phyloP scores from a whole-genome alignment of 2,113 vertebrate genomes.

The Ameiurus melas region DNA sequence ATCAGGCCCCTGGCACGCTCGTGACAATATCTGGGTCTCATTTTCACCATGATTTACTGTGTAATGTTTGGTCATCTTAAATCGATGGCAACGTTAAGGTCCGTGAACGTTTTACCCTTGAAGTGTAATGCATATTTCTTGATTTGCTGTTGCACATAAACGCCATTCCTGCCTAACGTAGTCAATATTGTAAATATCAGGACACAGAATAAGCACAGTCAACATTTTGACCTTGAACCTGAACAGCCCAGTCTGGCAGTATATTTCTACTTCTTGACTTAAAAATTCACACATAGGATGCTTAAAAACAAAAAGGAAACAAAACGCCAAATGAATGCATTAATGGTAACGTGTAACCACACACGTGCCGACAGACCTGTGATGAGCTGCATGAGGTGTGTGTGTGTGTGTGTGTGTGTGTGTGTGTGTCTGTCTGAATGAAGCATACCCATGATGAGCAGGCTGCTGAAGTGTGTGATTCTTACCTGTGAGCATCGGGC shows the following conservation, averaged over 20 bases:
- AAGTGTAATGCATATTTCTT: neutral
- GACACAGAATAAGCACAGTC: neutral
- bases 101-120: neutral
- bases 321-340: neutral
- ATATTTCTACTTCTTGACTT: neutral
- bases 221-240: neutral
- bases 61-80: constrained; percentile 50
- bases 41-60: constrained; percentile 28
- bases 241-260: neutral
- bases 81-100: constrained; percentile 38
- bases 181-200: neutral
- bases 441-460: neutral
- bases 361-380: neutral
- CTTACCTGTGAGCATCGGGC: constrained; percentile 69
- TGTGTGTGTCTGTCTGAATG: neutral
- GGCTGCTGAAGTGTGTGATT: neutral
- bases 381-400: neutral
- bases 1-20: constrained; percentile 47
- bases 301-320: neutral
- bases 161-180: neutral
- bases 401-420: neutral
- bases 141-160: neutral
- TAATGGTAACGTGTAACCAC: neutral
- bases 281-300: neutral
- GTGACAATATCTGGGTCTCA: constrained; percentile 7